These are phyloP conservation scores for Nautilus pompilius DNA, from an alignment of 1,140 invertebrate genomes.

Conservation along the genomic window DNA sequence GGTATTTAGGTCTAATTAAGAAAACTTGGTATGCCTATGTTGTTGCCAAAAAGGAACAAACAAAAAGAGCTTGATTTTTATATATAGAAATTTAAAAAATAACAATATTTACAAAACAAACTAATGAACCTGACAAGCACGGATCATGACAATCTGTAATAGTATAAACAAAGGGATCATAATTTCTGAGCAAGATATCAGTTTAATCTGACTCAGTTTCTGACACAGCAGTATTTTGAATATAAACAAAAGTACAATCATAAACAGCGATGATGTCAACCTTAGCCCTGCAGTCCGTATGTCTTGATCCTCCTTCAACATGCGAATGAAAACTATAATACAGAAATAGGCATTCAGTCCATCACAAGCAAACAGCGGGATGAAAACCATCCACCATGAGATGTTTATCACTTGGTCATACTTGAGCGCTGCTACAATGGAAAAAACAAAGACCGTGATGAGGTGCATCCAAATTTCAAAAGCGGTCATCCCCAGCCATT, in stretches of 20 bases:
- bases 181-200: slow-evolving; percentile 85
- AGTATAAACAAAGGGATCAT: slow-evolving; percentile 88
- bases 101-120: no score
- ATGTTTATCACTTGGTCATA: slow-evolving; percentile 44
- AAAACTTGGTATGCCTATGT: no score
- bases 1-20: no score
- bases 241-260: slow-evolving; percentile 80
- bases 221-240: slow-evolving; percentile 90
- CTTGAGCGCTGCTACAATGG: slow-evolving; percentile 72
- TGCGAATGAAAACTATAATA: slow-evolving; percentile 88
- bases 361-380: slow-evolving; percentile 86
- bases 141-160: slow-evolving; percentile 81
- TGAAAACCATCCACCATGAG: slow-evolving; percentile 76
- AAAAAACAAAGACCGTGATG: slow-evolving; percentile 77
- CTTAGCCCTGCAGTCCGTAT: slow-evolving; percentile 65
- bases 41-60: no score
- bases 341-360: slow-evolving; percentile 91
- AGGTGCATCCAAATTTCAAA: slow-evolving; percentile 92
- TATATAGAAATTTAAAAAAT: no score
- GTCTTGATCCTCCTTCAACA: slow-evolving; percentile 70
- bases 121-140: slow-evolving; percentile 83
- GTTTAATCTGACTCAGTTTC: slow-evolving; percentile 76
- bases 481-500: slow-evolving; percentile 87
- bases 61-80: no score
- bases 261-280: slow-evolving; percentile 80